Evolutionary conservation across 2,888 invertebrate species (phyloP), one percentile per base, ranked within the genome.

Genomic region (Pandemis cinnamomeana): DNA sequence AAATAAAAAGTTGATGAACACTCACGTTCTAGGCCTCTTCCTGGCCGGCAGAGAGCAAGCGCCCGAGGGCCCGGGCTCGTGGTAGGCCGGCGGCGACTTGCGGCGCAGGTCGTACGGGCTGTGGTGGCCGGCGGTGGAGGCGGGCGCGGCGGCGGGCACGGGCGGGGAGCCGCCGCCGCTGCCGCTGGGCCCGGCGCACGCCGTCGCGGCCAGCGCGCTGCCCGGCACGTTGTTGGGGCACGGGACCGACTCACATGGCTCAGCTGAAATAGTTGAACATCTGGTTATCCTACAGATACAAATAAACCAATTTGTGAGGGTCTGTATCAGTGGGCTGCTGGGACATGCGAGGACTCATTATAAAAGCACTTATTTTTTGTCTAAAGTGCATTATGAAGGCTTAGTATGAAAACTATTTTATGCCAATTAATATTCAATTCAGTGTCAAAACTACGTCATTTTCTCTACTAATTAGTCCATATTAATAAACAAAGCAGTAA

Each of bases 101-200:
- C 98, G 95, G 77, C 98, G 95, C 86, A 98, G 94, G 90, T 98
- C 98, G 88, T 98, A 98, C 2, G 98, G 98, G 79, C 98, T 97
- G 89, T 98, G 98, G 91, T 98, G 98, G 79, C 95, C 95, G 78
- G 94, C 90, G 95, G 84, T 97, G 96, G 91, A 97, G 96, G 95
- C 98, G 95, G 88, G 92, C 83, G 91, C 93, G 70, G 92, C 94
- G 84, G 95, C 90, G 81, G 95, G 93, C 89, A 93, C 92, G 11
- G 94, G 94, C 80, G 95, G 88, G 81, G 94, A 87, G 84, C 95
- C 91, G 69, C 95, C 95, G 81, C 95, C 95, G 83, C 94, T 92
- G 78, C 95, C 95, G 78, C 94, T 92, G 75, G 95, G 95, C 63
- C 95, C 94, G 66, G 90, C 91, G 79, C 91, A 92, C 63, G 93